Conservation (phyloP, 2,113 vertebrate species). For the Egretta garzetta region DNA sequence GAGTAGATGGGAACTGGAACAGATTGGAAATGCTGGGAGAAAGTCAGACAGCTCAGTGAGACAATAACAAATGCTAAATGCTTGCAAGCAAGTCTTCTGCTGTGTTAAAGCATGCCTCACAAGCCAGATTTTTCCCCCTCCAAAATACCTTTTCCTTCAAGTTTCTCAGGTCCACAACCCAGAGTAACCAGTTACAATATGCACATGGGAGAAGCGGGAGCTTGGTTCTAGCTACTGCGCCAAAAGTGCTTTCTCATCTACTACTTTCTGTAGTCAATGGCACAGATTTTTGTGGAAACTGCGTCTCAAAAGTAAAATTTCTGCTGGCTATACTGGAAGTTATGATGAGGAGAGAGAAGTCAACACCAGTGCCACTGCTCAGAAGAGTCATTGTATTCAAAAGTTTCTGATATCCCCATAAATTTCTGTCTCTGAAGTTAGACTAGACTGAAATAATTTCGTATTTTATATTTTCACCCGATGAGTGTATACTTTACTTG, state of each 20-base stretch:
- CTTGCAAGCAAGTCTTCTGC: neutral
- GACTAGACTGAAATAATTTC: neutral
- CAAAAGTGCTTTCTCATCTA: neutral
- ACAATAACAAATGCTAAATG: neutral
- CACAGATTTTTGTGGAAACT: neutral
- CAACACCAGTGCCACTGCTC: neutral
- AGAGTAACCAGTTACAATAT: neutral
- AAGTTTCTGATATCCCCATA: neutral
- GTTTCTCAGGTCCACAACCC: neutral
- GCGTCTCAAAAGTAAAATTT: neutral
- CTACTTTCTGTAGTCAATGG: neutral
- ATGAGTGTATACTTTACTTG: constrained; percentile 5
- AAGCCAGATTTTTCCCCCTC: neutral
- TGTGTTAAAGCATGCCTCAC: neutral
- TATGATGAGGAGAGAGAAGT: neutral
- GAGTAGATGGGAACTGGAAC: neutral
- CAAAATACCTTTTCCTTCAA: neutral
- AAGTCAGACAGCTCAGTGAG: neutral
- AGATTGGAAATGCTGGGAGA: neutral
- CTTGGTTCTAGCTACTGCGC: neutral
- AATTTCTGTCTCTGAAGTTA: neutral
- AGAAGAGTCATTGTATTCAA: neutral
- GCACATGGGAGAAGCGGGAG: neutral
- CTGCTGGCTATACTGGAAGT: neutral
- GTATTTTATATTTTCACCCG: constrained; percentile 37